Percentiles rank a stretch among this genome's conserved stretches.
Evolutionary conservation across 2,888 invertebrate species (phyloP).

Genomic region (Drosophila pullipes): DNA sequence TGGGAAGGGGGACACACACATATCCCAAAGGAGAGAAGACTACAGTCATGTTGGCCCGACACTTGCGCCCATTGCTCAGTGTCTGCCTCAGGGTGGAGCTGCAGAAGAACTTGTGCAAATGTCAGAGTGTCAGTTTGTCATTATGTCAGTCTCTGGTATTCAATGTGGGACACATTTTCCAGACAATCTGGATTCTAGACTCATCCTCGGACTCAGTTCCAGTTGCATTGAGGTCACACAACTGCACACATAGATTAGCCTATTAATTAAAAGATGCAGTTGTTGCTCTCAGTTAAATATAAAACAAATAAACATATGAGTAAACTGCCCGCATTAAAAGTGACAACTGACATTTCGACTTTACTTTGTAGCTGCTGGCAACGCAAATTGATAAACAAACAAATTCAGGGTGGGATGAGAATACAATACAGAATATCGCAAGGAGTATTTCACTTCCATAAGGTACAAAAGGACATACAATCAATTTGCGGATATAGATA

Average conservation of each 20-base stretch:
- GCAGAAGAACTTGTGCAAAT: slow-evolving; percentile 23
- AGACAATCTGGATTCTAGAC: slow-evolving; percentile 1
- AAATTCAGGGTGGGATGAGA: not conserved
- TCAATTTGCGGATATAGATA: slow-evolving; percentile 14
- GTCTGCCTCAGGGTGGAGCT: slow-evolving; percentile 29
- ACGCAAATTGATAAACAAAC: slow-evolving; percentile 47
- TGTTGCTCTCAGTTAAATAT: slow-evolving; percentile 7
- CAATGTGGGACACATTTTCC: slow-evolving; percentile 19
- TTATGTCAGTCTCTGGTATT: slow-evolving; percentile 18
- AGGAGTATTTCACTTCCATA: not conserved
- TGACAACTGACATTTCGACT: slow-evolving; percentile 25
- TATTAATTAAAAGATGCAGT: slow-evolving; percentile 7
- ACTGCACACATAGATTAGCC: slow-evolving; percentile 42
- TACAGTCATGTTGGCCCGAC: slow-evolving; percentile 28
- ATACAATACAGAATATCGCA: not conserved
- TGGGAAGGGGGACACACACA: slow-evolving; percentile 1
- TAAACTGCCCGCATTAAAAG: slow-evolving; percentile 48
- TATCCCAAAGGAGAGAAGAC: slow-evolving; percentile 2
- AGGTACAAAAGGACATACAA: slow-evolving; percentile 12
- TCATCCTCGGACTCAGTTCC: not conserved
- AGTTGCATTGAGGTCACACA: slow-evolving; percentile 2
- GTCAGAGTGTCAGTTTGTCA: slow-evolving; percentile 30
- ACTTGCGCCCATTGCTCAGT: slow-evolving; percentile 49
- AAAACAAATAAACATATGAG: slow-evolving; percentile 25
- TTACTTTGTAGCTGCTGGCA: slow-evolving; percentile 27